Conservation (phyloP, 2,888 invertebrate genomes). For the Dolichopus griseipennis region DNA sequence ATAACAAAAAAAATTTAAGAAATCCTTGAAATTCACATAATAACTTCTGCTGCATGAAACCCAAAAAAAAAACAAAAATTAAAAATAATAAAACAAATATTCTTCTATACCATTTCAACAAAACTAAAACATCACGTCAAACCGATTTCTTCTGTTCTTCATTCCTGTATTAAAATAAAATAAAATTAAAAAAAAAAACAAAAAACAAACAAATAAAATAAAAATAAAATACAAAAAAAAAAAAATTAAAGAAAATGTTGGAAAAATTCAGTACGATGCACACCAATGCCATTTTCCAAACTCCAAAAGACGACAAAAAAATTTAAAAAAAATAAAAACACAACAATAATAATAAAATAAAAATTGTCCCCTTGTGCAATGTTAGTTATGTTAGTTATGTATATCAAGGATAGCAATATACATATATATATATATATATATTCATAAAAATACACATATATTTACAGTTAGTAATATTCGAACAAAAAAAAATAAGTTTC, state of each 20-base stretch:
- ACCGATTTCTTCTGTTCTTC: not conserved
- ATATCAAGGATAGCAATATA: not conserved
- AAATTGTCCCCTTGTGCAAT: slow-evolving; percentile 1
- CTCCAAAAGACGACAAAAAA: no score
- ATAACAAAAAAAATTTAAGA: not conserved
- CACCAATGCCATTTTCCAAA: not conserved
- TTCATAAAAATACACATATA: no score
- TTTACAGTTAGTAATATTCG: no score
- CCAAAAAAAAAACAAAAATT: not conserved
- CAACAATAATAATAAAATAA: not conserved
- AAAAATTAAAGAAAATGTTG: no score
- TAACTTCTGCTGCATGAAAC: not conserved
- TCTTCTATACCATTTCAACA: no score
- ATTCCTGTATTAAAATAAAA: not conserved
- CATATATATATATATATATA: no score
- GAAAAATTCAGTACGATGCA: not conserved
- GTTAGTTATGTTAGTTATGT: not conserved
- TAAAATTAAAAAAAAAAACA: not conserved
- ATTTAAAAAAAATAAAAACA: not conserved
- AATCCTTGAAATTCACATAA: not conserved
- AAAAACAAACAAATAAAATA: no score
- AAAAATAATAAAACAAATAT: not conserved
- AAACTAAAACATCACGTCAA: not conserved
- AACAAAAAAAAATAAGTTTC: no score
- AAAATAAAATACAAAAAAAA: no score